Evolutionary conservation across 92 coral and sea anemone genomes (phyloP).

Genomic region (Zoanthus solanderi): DNA sequence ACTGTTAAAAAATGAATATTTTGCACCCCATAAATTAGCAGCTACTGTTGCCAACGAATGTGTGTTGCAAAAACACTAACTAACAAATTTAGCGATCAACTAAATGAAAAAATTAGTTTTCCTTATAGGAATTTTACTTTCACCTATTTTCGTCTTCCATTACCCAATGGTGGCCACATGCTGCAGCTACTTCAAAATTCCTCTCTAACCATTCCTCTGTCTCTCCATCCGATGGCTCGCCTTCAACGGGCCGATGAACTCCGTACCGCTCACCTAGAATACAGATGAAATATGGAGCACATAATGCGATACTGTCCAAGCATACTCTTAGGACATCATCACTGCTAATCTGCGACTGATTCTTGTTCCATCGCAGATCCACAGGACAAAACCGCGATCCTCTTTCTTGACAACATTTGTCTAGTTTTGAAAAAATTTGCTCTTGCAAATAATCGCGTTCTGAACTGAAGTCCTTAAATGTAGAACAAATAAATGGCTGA

Average conservation of each 20-base stretch:
- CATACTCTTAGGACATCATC: conserved; percentile 85
- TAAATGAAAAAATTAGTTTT: no score
- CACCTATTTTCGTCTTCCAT: conserved; percentile 92
- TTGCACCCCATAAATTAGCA: no score
- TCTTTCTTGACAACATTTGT: conserved; percentile 81
- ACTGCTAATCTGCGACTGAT: conserved; percentile 71
- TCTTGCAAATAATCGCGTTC: conserved; percentile 86
- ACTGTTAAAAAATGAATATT: no score
- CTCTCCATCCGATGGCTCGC: conserved; percentile 64
- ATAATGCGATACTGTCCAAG: conserved; percentile 84
- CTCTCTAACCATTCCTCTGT: conserved; percentile 87
- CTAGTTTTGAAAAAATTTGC: conserved; percentile 79
- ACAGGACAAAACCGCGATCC: conserved; percentile 89
- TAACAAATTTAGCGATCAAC: no score
- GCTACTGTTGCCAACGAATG: no score
- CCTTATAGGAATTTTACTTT: neutral
- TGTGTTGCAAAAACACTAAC: no score
- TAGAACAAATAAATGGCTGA: conserved; percentile 95
- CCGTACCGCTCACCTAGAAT: conserved; percentile 94
- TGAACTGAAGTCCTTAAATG: conserved; percentile 85
- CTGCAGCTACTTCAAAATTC: conserved; percentile 88
- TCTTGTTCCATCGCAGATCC: conserved; percentile 92
- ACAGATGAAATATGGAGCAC: conserved; percentile 97
- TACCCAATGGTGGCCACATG: conserved; percentile 93
- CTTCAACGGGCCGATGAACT: conserved; percentile 79